Conservation (phyloP, 2,888 invertebrate species). For the Platynereis dumerilii region DNA sequence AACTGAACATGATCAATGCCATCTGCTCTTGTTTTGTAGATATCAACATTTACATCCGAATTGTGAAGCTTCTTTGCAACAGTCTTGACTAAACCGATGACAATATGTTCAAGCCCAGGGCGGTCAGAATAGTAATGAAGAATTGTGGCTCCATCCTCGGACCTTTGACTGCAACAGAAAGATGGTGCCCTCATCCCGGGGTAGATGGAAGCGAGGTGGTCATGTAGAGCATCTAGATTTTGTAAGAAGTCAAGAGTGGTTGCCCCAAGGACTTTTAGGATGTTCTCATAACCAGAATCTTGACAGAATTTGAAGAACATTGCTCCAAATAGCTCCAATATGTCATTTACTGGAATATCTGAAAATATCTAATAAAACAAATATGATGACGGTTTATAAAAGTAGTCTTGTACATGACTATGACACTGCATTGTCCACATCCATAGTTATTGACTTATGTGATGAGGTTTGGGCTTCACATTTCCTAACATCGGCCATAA, state of each 20-base stretch:
- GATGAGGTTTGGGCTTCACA: too few species aligned
- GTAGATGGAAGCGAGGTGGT: slow-evolving; percentile 89
- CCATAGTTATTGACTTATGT: too few species aligned
- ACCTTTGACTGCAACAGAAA: slow-evolving; percentile 88
- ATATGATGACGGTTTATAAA: too few species aligned
- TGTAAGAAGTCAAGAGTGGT: slow-evolving; percentile 91
- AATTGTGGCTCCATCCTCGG: slow-evolving; percentile 86
- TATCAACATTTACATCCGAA: slow-evolving; percentile 89
- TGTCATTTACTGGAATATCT: slow-evolving; percentile 90
- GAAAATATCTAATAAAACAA: too few species aligned
- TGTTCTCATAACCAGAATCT: slow-evolving; percentile 93
- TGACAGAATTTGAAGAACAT: slow-evolving; percentile 96
- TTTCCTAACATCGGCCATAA: too few species aligned
- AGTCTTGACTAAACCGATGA: slow-evolving; percentile 96
- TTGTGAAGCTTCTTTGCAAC: slow-evolving; percentile 91
- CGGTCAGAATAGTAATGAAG: slow-evolving; percentile 96
- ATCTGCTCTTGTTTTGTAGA: slow-evolving; percentile 80
- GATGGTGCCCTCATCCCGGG: slow-evolving; percentile 80
- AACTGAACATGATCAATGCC: slow-evolving; percentile 89
- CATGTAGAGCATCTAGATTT: slow-evolving; percentile 94
- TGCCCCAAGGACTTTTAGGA: slow-evolving; percentile 88
- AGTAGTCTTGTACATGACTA: too few species aligned
- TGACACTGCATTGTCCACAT: too few species aligned
- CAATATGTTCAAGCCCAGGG: slow-evolving; percentile 92
- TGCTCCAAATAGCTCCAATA: slow-evolving; percentile 88